Base-by-base conservation (phyloP, 2,888 invertebrate genomes). In the Proisotoma minuta region DNA sequence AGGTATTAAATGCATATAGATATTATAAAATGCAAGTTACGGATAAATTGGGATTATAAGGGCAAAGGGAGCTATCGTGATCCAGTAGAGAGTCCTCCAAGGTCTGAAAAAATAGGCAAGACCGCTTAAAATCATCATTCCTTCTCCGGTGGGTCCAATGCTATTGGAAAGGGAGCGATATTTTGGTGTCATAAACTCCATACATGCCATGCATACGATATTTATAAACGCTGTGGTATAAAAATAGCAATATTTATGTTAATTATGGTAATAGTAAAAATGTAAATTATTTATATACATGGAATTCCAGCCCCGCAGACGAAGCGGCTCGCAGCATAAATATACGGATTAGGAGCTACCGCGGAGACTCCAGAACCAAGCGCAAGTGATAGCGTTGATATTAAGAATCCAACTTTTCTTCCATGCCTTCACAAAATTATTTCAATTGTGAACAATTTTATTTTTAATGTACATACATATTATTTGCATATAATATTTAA, bases 121-220 rank as follows among this genome's bases (percentile, higher is more conserved):
- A 15, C 65, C n/a, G 27, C 69, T 67, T 28, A 72, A 49, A 3
- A 68, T 22, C 63, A 72, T 72, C 2, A 72, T 58, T 20, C 67
- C 70, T 47, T 70, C 67, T 15, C 67, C 57, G 57, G 65, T 63
- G 15, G 70, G 72, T 2, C 72, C 70, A 10, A 69, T 59, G 15
- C 61, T 59, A 10, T 61, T 66, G 20, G 62, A 62, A 1, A 71
- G 47, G 23, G 54, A 54, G 12, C 72, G 49, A 60, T 66, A 67
- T 56, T 65, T 65, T 4, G 69, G 67, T 2, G 67, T 66, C 18
- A 72, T 54, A 43, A 72, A 72, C 57, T 72, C 72, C 58, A 72
- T 66, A 4, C 18, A 4, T 10, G 28, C 26, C 52, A 52, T 52
- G 52, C 52, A 52, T n/a, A 28, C 28, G 22, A 52, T 52, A 26